phyloP scores from a whole-genome alignment of 2,797 vertebrate genomes.

The Acomys russatus region DNA sequence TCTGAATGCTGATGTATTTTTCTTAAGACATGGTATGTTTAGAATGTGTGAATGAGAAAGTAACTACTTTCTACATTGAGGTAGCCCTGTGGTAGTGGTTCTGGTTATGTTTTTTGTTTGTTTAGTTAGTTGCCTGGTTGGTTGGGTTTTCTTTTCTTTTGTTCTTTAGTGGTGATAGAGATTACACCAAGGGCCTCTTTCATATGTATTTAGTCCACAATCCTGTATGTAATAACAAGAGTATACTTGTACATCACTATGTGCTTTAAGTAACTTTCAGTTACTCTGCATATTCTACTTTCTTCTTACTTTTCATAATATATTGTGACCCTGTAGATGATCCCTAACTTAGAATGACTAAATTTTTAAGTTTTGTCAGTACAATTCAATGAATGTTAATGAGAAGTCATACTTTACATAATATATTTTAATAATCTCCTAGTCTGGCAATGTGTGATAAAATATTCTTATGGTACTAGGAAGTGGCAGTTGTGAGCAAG shows the following conservation, averaged over 20 bases:
- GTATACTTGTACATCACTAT: conserved; percentile 8
- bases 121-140: background rate
- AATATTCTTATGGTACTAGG: background rate
- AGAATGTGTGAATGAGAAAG: conserved; percentile 43
- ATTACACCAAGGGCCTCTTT: background rate
- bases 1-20: conserved; percentile 12
- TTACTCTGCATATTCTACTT: conserved; percentile 13
- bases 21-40: conserved; percentile 29
- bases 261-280: background rate
- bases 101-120: background rate
- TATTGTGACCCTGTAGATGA: background rate
- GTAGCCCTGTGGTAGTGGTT: background rate
- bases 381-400: background rate
- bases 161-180: background rate
- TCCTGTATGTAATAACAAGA: background rate
- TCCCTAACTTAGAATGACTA: background rate
- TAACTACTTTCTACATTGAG: background rate
- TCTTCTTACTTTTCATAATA: background rate
- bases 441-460: background rate
- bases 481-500: background rate
- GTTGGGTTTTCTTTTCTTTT: background rate
- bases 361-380: background rate
- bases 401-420: background rate
- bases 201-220: background rate
- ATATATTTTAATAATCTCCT: background rate